Evolutionary conservation across 2,797 vertebrate species (phyloP).

Genomic region (Phoebastria nigripes): DNA sequence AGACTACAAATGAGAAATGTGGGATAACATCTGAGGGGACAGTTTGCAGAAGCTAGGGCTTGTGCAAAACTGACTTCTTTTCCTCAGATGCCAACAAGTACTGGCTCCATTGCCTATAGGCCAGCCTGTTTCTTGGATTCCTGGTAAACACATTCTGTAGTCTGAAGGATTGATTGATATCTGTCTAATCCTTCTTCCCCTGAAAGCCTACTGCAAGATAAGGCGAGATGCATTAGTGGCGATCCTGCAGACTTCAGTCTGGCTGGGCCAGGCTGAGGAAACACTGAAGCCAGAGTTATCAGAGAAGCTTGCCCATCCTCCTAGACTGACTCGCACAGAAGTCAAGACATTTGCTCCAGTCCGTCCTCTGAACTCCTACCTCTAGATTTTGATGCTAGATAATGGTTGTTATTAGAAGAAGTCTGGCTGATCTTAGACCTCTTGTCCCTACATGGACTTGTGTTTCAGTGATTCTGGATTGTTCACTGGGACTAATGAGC

Average conservation of each 20-base stretch:
- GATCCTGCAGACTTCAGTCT: not conserved
- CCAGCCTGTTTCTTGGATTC: not conserved
- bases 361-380: not conserved
- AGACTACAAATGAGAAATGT: not conserved
- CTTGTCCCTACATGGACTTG: not conserved
- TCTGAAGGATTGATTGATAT: not conserved
- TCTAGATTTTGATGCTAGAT: not conserved
- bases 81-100: not conserved
- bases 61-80: not conserved
- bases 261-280: not conserved
- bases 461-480: not conserved
- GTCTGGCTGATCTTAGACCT: not conserved
- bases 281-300: not conserved
- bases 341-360: not conserved
- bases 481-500: not conserved
- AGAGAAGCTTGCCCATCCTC: not conserved
- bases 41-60: not conserved
- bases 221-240: not conserved
- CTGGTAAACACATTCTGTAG: not conserved
- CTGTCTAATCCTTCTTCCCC: not conserved
- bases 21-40: not conserved
- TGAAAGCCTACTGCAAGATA: not conserved
- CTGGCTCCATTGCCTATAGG: accelerated
- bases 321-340: not conserved
- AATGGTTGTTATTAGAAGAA: not conserved